Base-by-base conservation (phyloP, 2,113 vertebrate species). In the Tragulus kanchil region DNA sequence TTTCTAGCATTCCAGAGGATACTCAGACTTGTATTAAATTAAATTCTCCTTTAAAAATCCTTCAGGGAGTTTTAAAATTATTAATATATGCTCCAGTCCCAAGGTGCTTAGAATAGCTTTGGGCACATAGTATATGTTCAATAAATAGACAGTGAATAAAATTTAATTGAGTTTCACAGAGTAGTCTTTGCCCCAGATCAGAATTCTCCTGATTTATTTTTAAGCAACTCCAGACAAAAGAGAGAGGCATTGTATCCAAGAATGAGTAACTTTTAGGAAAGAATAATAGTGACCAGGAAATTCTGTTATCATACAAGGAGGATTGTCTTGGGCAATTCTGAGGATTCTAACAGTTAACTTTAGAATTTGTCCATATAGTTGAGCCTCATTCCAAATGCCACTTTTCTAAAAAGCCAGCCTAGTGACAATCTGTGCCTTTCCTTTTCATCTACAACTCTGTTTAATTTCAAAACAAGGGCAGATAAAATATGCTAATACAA, bases 1-100 rank as follows among this genome's bases (percentile, higher is more conserved):
- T 62, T 83, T 97, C 92, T 3, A 25, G 56, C 96, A 98, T 97
- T 97, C 94, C 98, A 93, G 64, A 26, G 26, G 90, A 85, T 93
- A 97, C 42, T 96, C 26, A 10, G 83, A 64, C 95, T 92, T 96
- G 31, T 69, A 93, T 98, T 96, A 97, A 98, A 98, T 98, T 93
- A 98, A 97, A 71, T 96, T 87, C 93, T 93, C 78, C 79, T 88
- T 97, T 67, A 89, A 97, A 78, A 75, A 94, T 87, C 16, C 28
- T 85, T 62, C 10, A 71, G 58, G 26, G 86, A 77, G 15, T 45
- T 89, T 65, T 92, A 23, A 87, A 82, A 73, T 90, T 28, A 75
- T 45, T 79, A 14, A 54, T 16, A n/a, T 79, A 69, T 62, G 59
- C 6, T 56, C 3, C 13, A 50, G 56, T 42, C 8, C n/a, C n/a